These are phyloP conservation scores for Orthonyx spaldingii DNA, from an alignment of 2,113 vertebrate species.

Conservation along the genomic window DNA sequence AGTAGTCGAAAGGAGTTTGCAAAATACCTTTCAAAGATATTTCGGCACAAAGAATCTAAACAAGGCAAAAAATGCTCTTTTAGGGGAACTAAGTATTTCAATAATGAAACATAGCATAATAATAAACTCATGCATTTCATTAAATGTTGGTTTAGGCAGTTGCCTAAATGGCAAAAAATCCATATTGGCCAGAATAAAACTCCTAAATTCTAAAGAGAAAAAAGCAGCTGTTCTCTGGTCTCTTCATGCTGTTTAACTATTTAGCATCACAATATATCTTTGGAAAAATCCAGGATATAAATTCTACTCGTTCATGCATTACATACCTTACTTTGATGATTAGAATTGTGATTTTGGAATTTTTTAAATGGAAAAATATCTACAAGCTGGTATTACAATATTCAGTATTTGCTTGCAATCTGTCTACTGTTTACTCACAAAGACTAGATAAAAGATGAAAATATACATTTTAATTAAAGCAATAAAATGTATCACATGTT, in stretches of 20 bases:
- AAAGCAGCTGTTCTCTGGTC: not conserved
- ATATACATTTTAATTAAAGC: not conserved
- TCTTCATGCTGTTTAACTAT: not conserved
- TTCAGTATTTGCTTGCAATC: not conserved
- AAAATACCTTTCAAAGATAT: not conserved
- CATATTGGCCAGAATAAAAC: not conserved
- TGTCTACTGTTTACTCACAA: not conserved
- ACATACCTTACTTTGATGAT: not conserved
- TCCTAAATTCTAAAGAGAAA: not conserved
- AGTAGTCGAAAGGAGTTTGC: not conserved
- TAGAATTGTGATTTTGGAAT: not conserved
- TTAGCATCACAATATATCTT: not conserved
- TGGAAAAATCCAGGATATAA: not conserved
- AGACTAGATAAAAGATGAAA: not conserved
- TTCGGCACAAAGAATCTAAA: not conserved
- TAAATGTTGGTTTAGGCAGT: not conserved
- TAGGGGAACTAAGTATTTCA: not conserved
- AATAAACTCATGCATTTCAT: not conserved
- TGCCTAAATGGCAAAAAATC: not conserved
- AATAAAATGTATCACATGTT: not conserved
- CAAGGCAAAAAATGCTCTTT: not conserved
- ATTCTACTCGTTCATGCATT: not conserved
- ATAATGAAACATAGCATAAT: not conserved
- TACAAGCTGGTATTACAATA: not conserved
- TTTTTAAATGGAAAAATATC: not conserved